Base-by-base conservation (phyloP, 2,888 invertebrate species). In the Hyposoter didymator region DNA sequence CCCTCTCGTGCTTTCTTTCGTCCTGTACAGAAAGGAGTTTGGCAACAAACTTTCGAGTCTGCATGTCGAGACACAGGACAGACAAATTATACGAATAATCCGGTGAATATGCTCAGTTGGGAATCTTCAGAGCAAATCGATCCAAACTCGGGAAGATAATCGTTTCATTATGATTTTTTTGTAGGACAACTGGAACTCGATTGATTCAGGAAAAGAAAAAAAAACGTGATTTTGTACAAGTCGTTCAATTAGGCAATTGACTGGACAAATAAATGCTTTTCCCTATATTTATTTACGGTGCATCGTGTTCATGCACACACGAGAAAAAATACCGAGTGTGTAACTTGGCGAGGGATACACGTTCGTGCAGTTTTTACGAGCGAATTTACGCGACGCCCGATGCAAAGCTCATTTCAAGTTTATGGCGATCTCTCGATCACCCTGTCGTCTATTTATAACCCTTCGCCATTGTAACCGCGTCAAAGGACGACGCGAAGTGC, bases 331-430 rank as follows among this genome's bases (percentile, higher is more conserved):
- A 52, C 4, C 45, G 43, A 75, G 64, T 64, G 84, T 45, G 64
- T 82, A 62, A 55, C 84, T 86, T 81, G 82, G 62, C 69, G 70
- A 39, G 62, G 67, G 82, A 87, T 84, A 83, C 83, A 78, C 74
- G 82, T 76, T 69, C 84, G 81, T 70, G 78, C 80, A 64, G 39
- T 72, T 87, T 90, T 90, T 89, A 89, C 88, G 90, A 88, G 80
- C 12, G 82, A 90, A 90, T 90, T 90, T 89, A 90, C 89, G 88
- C 88, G 88, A 89, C 87, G 87, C 87, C 88, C 90, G 88, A 90
- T 89, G 89, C 90, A 90, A 89, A 89, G 84, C 88, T 89, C 89
- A 88, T 87, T 84, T 84, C 82, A 75, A 69, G 89, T 90, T 90
- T 90, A 90, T 90, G 64, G 76, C 47, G 67, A 49, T 55, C 76